These are phyloP conservation scores for Aselliscus stoliczkanus DNA, from an alignment of 2,797 vertebrate genomes.

Conservation along the genomic window DNA sequence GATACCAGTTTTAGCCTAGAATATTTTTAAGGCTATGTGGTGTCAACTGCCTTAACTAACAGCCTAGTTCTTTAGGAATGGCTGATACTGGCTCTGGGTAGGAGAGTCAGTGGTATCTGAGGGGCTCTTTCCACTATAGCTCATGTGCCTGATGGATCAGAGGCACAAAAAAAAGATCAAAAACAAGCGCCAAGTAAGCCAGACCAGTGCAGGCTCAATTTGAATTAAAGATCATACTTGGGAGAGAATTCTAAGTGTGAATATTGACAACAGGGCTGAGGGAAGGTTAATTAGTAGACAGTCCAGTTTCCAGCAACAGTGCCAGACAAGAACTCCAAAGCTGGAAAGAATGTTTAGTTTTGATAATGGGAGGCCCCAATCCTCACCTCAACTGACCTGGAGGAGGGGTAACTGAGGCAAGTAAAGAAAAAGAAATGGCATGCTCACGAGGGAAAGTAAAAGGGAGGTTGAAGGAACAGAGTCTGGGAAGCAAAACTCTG, in stretches of 20 bases:
- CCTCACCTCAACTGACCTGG: not conserved
- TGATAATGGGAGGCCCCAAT: not conserved
- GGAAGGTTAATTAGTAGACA: not conserved
- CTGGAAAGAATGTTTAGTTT: not conserved
- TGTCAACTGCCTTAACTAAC: not conserved
- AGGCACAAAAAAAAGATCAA: not conserved
- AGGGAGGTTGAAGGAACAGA: not conserved
- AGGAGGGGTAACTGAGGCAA: not conserved
- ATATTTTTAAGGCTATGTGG: not conserved
- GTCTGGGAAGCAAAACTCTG: not conserved
- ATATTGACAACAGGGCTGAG: not conserved
- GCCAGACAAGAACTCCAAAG: not conserved
- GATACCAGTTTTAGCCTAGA: not conserved
- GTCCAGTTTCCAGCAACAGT: not conserved
- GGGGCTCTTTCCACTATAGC: not conserved
- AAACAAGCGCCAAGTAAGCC: not conserved
- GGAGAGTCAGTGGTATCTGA: not conserved
- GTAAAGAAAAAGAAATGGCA: not conserved
- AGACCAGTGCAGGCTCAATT: not conserved
- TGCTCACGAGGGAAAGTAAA: not conserved
- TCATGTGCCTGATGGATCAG: not conserved
- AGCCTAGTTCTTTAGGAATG: not conserved
- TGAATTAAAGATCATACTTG: not conserved
- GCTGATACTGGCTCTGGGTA: not conserved
- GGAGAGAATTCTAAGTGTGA: not conserved